Percentiles rank a stretch among this genome's conserved stretches.
These are phyloP conservation scores for Rhyacophila brunnea DNA, from an alignment of 1,140 invertebrate genomes.

Conservation along the genomic window DNA sequence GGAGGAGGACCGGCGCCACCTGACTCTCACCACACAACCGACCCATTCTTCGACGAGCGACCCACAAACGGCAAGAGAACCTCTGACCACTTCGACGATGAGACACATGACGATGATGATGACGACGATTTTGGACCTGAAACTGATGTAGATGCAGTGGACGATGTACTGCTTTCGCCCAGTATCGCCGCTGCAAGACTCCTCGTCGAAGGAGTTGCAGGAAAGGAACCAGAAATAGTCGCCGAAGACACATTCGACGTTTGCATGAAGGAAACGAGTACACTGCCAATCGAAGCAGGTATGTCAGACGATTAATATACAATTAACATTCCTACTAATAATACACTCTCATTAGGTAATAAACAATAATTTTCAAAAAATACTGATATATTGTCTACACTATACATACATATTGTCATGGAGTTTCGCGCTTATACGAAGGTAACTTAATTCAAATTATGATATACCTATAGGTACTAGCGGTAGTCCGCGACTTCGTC, in stretches of 20 bases:
- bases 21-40: slow-evolving; percentile 14
- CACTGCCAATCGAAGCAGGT: slow-evolving; percentile 52
- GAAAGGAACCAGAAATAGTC: slow-evolving; percentile 35
- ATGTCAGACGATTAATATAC: no score
- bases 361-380: no score
- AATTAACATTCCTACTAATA: no score
- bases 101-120: slow-evolving; percentile 55
- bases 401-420: no score
- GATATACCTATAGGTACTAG: no score
- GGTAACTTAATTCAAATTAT: no score
- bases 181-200: slow-evolving; percentile 33
- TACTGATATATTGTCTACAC: no score
- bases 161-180: slow-evolving; percentile 44
- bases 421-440: no score
- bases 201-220: slow-evolving; percentile 18
- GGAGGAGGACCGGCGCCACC: slow-evolving; percentile 27
- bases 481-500: no score
- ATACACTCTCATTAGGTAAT: no score
- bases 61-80: slow-evolving; percentile 46
- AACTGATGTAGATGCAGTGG: slow-evolving; percentile 60
- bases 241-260: slow-evolving; percentile 34
- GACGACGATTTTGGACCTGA: slow-evolving; percentile 61
- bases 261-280: slow-evolving; percentile 48
- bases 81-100: slow-evolving; percentile 48
- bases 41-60: slow-evolving; percentile 39